phyloP scores from a whole-genome alignment of 2,888 invertebrate genomes.

The Macrophya annulata region DNA sequence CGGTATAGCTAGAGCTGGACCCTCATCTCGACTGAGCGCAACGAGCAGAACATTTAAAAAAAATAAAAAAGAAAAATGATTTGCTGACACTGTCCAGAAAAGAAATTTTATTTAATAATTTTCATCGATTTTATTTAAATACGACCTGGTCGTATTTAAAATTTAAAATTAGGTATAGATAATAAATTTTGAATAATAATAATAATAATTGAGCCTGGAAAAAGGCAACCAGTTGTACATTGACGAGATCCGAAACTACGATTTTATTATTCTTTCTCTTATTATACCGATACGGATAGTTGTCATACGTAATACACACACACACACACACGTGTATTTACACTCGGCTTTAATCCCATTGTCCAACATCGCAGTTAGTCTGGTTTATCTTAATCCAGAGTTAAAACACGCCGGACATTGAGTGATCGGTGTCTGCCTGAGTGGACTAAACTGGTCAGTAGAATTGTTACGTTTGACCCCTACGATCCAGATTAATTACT shows the following conservation, averaged over 20 bases:
- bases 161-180: too few relatives aligned
- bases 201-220: background rate
- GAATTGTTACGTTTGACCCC: constrained; percentile 70
- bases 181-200: background rate
- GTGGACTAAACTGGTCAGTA: constrained; percentile 63
- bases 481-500: constrained; percentile 62
- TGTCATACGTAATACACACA: background rate
- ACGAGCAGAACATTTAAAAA: constrained; percentile 24
- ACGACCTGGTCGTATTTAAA: too few relatives aligned
- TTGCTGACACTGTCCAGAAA: too few relatives aligned
- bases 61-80: background rate
- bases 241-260: background rate
- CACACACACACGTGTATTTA: too few relatives aligned
- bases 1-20: constrained; percentile 33
- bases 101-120: too few relatives aligned
- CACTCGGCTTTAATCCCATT: constrained; percentile 65
- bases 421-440: constrained; percentile 69
- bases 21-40: constrained; percentile 33
- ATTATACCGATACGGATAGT: background rate
- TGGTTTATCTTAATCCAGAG: constrained; percentile 66
- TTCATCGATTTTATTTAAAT: too few relatives aligned
- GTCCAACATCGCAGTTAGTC: constrained; percentile 68
- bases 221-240: background rate
- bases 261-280: background rate
- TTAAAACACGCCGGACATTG: constrained; percentile 76